phyloP scores from a whole-genome alignment of 2,113 vertebrate species.

The Himantopus leucocephalus region DNA sequence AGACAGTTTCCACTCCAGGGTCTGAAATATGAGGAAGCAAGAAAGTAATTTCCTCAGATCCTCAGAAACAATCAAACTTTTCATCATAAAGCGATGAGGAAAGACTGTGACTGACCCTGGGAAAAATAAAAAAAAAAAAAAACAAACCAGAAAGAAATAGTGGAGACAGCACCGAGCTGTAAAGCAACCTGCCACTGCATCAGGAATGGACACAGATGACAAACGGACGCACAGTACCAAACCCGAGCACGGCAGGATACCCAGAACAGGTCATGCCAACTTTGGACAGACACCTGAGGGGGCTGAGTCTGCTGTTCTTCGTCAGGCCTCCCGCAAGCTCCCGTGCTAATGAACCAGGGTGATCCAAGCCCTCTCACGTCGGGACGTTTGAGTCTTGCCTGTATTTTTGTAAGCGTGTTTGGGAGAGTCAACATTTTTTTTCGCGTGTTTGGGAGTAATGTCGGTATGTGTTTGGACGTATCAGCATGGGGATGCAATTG shows the following conservation, averaged over 20 bases:
- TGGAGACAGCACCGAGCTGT: neutral
- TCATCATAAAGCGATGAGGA: slow-evolving; percentile 7
- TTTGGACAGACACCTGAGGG: neutral
- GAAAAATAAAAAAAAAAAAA: neutral
- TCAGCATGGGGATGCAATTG: accelerated
- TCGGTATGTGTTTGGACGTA: accelerated
- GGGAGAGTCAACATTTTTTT: neutral
- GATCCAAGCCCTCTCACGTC: accelerated
- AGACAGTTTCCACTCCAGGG: slow-evolving; percentile 31
- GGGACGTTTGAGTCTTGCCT: accelerated
- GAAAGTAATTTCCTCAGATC: slow-evolving; percentile 59
- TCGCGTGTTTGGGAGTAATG: accelerated
- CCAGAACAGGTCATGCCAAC: neutral
- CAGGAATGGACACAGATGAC: neutral
- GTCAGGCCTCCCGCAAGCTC: accelerated
- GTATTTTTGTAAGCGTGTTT: neutral
- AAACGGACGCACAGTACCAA: neutral
- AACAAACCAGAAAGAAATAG: neutral
- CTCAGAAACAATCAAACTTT: slow-evolving; percentile 59
- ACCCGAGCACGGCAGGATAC: neutral
- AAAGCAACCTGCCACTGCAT: neutral
- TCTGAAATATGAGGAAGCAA: slow-evolving; percentile 39
- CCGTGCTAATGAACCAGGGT: neutral
- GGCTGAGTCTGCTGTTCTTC: neutral
- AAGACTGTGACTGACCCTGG: slow-evolving; percentile 4